Evolutionary conservation across 1,140 invertebrate genomes (phyloP).

Genomic region (Phocides pigmalion): DNA sequence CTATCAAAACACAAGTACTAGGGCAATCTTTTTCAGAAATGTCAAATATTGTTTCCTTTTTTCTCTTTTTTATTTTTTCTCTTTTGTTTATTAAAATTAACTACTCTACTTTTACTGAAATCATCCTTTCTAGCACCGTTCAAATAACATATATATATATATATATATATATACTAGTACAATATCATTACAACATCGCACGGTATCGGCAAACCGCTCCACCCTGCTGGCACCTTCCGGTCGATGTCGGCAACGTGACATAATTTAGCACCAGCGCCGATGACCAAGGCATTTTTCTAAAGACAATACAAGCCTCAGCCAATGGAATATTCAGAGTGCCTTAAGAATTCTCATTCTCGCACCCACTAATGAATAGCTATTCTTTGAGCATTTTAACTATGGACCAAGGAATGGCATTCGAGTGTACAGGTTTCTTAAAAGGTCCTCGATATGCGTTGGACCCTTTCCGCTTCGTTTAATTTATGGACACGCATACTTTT

Average conservation of each 20-base stretch:
- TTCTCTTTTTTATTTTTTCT: too few relatives aligned
- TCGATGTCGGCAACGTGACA: slow-evolving; percentile 60
- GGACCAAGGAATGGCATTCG: slow-evolving; percentile 77
- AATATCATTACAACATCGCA: neutral
- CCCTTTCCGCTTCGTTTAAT: slow-evolving; percentile 79
- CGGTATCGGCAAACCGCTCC: neutral
- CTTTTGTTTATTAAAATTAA: too few relatives aligned
- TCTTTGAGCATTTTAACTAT: slow-evolving; percentile 83
- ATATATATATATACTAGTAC: too few relatives aligned
- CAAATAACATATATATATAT: too few relatives aligned
- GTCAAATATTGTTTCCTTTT: too few relatives aligned
- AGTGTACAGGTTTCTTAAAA: slow-evolving; percentile 82
- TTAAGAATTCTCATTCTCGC: slow-evolving; percentile 82
- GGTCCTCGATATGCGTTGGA: slow-evolving; percentile 74
- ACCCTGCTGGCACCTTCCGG: neutral
- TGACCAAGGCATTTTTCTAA: slow-evolving; percentile 72
- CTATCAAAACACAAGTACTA: too few relatives aligned
- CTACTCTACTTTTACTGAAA: too few relatives aligned
- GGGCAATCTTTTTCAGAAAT: too few relatives aligned
- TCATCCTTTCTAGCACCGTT: too few relatives aligned
- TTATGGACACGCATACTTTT: slow-evolving; percentile 73
- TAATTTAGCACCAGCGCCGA: slow-evolving; percentile 72
- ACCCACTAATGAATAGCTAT: slow-evolving; percentile 83
- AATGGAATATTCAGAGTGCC: slow-evolving; percentile 77
- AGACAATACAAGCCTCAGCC: slow-evolving; percentile 77